Base-by-base conservation (phyloP, 2,797 vertebrate genomes). In the Mus spretus region DNA sequence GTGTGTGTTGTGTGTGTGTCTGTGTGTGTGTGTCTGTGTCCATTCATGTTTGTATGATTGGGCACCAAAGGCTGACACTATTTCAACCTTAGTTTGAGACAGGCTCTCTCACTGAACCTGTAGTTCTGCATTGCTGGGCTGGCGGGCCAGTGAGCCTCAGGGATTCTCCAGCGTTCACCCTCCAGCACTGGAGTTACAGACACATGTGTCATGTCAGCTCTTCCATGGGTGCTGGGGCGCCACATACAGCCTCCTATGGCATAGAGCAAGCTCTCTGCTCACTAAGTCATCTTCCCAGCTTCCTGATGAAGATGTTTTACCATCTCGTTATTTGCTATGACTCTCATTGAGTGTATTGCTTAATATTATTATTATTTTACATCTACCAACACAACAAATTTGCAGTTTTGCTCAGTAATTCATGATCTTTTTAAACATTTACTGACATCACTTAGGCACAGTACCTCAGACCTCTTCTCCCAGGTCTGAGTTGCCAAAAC, bases 361-460 rank as follows among this genome's bases (percentile, higher is more conserved):
- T 47, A 95, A 75, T 55, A 94, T 70, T 63, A 88, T 65, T 50
- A 67, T 26, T 92, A 37, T 78, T 65, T 78, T 77, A 87, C 44
- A 70, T 86, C 50, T n/a, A 90, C 67, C 55, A 81, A 90, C 47
- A 91, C 24, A 88, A 84, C 70, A 96, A 90, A 93, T 75, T 19
- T 89, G 24, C 55, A 89, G 78, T 90, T 96, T 87, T 19, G 37
- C 34, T 94, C 63, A 94, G 70, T 80, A 83, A 90, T 81, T 93
- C 57, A 81, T 57, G 19, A 86, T 44, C 10, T 63, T 59, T 50
- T 50, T 63, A 78, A 89, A 91, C n/a, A 90, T 31, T 92, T 89
- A 77, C 22, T 70, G 31, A 83, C 37, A 94, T 53, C 10, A 84
- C 80, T 24, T 65, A 93, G 53, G 40, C 40, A 47, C 22, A 47